Base-by-base conservation (phyloP, 2,797 vertebrate genomes). In the Eulemur rubriventer region DNA sequence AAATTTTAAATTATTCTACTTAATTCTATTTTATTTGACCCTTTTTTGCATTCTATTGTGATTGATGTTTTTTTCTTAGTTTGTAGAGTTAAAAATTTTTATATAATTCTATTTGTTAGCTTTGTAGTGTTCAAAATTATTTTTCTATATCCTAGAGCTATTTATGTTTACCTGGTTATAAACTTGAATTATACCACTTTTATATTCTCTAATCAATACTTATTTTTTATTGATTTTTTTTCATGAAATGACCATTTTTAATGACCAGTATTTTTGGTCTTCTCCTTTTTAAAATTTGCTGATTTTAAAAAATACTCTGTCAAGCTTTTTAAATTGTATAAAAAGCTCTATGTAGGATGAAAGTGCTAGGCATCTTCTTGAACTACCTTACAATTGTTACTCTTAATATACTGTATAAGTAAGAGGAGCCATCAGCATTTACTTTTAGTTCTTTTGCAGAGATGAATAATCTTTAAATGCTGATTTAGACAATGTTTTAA, bases 401-500 rank as follows among this genome's bases (percentile, higher is more conserved):
- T 73, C 12, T 35, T 96, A 93, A 81, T 72, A 86, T 52, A 73
- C 61, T 59, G 16, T 87, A 3, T 88, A 95, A 91, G 90, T 59
- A 92, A 96, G 89, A 91, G 76, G 35, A 81, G 18, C 75, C 76
- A 67, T 91, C 86, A 92, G 55, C 93, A 72, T 89, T 97, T 96
- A 63, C 72, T 94, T 95, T 89, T 69, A 78, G 63, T 96, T 92
- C 93, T 95, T 96, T 83, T 79, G 43, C 65, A 75, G 73, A 90
- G 70, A 96, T 91, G 69, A 88, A 24, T 94, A 81, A 87, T 96
- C 93, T 76, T 76, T 83, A 96, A 97, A 93, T 96, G 76, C 85
- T 76, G 96, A 97, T 72, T 97, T 95, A 95, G 86, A 89, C 85
- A 95, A 41, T 55, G 13, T 92, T 85, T 97, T 96, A 83, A 89